Base-by-base conservation (phyloP, 2,797 vertebrate genomes). In the Pangasius djambal region DNA sequence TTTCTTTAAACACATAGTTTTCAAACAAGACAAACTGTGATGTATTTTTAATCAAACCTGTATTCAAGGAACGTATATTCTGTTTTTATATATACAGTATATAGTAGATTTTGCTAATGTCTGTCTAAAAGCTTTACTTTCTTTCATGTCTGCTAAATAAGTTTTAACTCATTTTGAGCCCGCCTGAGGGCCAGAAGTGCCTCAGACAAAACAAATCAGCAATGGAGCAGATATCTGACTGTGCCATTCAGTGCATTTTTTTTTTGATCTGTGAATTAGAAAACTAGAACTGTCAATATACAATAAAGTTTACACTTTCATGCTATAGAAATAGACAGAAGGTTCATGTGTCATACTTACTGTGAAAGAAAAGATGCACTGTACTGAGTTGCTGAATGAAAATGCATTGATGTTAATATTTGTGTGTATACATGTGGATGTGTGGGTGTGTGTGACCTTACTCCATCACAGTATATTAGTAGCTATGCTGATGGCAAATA, bases 241-340 rank as follows among this genome's bases (percentile, higher is more conserved):
- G 94, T 95, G 94, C 93, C 93, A 93, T 95, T 95, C 93, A 89
- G 93, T 94, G 88, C 37, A 70, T 44, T 93, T 89, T 44, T 93
- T 89, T 93, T 91, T 93, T 95, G 91, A 94, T 94, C 94, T 96
- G 94, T 95, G 94, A 94, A 94, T 96, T 94, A 92, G 92, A 94
- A 92, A 95, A 94, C 81, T 95, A 94, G 93, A 95, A 94, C 92
- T 92, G 89, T 94, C 87, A 93, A 94, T 92, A 94, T 95, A 92
- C 93, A 96, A 96, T 97, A 96, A 96, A 96, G 96, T 97, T 96
- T 96, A 96, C 95, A 96, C 95, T 96, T 97, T 96, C 94, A 95
- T 95, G 95, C 92, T 90, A 93, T 91, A 93, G 85, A 65, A 90
- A 83, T 34, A 50, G 44, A 63, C 31, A 28, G 4, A 74, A 28